phyloP scores from a whole-genome alignment of 2,113 vertebrate species.

The Urocolius indicus region DNA sequence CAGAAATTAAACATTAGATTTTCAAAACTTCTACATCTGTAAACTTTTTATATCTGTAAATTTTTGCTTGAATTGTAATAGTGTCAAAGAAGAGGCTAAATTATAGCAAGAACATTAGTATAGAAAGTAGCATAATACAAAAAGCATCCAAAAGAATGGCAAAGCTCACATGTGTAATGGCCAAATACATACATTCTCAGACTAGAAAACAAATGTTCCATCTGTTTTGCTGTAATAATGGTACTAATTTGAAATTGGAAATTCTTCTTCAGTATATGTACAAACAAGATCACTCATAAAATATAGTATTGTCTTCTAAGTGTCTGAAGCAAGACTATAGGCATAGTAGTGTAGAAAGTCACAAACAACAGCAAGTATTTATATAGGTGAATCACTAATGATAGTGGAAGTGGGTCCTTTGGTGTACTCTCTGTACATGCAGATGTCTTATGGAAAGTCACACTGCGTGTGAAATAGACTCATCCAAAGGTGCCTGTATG shows the following conservation, averaged over 20 bases:
- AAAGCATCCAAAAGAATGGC: neutral
- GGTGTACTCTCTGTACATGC: neutral
- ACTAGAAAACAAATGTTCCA: neutral
- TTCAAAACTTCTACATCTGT: neutral
- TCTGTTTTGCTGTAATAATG: neutral
- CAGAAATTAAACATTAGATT: neutral
- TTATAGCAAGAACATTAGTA: neutral
- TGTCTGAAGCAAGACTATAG: neutral
- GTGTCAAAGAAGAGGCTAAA: neutral
- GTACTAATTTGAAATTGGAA: neutral
- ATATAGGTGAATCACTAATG: neutral
- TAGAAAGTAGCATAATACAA: neutral
- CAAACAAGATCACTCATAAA: neutral
- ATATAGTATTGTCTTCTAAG: neutral
- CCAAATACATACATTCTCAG: neutral
- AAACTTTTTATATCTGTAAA: neutral
- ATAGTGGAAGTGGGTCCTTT: neutral
- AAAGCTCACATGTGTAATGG: neutral
- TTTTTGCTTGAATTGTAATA: neutral
- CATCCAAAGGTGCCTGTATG: neutral
- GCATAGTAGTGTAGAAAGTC: neutral
- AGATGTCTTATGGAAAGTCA: neutral
- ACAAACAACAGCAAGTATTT: neutral
- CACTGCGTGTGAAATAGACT: neutral
- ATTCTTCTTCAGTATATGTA: neutral